phyloP scores from a whole-genome alignment of 1,140 invertebrate species.

The Lysiphlebus fabarum region DNA sequence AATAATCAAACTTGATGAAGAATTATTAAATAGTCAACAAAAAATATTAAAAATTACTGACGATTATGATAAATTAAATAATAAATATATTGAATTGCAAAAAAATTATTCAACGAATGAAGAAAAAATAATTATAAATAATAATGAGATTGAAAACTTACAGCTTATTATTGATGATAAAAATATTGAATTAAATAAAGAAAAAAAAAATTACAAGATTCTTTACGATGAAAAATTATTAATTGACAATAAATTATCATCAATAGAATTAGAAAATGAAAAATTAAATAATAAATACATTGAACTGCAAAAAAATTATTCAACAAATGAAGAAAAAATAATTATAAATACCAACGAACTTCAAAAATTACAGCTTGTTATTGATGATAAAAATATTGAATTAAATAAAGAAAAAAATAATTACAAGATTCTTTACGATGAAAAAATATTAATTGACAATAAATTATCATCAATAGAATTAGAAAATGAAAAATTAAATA shows the following conservation, averaged over 20 bases:
- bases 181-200: constrained; percentile 7
- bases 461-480: too few species aligned
- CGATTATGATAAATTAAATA: constrained; percentile 21
- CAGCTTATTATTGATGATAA: constrained; percentile 21
- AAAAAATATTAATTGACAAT: too few species aligned
- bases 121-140: too few species aligned
- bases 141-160: too few species aligned
- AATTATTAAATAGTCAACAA: constrained; percentile 22
- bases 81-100: constrained; percentile 17
- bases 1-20: constrained; percentile 2
- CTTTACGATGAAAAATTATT: too few species aligned
- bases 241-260: too few species aligned
- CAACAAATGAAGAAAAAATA: too few species aligned
- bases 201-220: constrained; percentile 15
- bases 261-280: too few species aligned
- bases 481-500: constrained; percentile 21
- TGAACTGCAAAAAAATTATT: constrained; percentile 7
- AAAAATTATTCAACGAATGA: background rate
- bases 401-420: constrained; percentile 19
- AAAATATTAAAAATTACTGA: background rate
- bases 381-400: constrained; percentile 19
- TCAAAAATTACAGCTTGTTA: constrained; percentile 4
- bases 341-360: too few species aligned
- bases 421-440: background rate
- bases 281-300: background rate